Percentiles rank a stretch among this genome's conserved stretches.
phyloP scores from a whole-genome alignment of 1,140 invertebrate genomes.

The Cotesia typhae region DNA sequence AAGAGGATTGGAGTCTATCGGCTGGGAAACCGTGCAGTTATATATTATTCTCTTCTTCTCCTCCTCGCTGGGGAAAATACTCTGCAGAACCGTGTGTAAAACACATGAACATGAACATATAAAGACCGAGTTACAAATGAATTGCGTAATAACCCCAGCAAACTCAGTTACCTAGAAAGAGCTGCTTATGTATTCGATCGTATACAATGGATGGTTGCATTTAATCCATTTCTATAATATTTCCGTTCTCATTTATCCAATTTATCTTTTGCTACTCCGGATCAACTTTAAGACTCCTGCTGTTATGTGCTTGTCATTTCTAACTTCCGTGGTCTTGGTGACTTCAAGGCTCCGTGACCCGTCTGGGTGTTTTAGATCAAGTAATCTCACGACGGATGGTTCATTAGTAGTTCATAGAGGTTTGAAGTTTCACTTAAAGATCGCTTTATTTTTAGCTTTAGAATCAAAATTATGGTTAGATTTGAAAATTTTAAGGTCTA shows the following conservation, averaged over 20 bases:
- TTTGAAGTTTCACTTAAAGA: too few relatives aligned
- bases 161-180: slow-evolving; percentile 26
- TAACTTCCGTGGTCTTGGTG: too few relatives aligned
- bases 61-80: not conserved
- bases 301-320: too few relatives aligned
- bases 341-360: too few relatives aligned
- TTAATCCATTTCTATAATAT: slow-evolving; percentile 48
- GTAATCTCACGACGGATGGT: too few relatives aligned
- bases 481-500: too few relatives aligned
- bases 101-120: not conserved
- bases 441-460: too few relatives aligned
- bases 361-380: too few relatives aligned
- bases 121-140: slow-evolving; percentile 53
- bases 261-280: slow-evolving; percentile 25
- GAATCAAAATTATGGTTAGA: too few relatives aligned
- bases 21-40: slow-evolving; percentile 41
- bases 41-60: not conserved
- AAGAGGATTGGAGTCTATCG: slow-evolving; percentile 58
- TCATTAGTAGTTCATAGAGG: too few relatives aligned
- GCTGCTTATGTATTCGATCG: slow-evolving; percentile 49
- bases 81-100: slow-evolving; percentile 12
- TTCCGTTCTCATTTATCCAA: slow-evolving; percentile 41
- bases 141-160: slow-evolving; percentile 53
- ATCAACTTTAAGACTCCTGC: not conserved
- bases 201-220: slow-evolving; percentile 42